Conservation (phyloP, 1,140 invertebrate species). For the Gryllus bimaculatus region DNA sequence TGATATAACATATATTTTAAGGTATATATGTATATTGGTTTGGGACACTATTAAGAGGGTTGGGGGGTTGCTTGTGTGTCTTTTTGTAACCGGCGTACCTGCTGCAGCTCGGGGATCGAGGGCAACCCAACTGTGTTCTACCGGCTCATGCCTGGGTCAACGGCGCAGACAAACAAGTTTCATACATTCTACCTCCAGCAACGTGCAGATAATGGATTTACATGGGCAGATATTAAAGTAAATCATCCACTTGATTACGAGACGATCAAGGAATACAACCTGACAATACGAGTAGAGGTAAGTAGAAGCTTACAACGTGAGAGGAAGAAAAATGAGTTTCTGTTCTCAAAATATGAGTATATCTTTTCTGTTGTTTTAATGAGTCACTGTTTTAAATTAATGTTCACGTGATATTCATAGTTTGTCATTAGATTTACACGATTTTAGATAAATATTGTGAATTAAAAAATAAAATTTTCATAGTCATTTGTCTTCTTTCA, state of each 20-base stretch:
- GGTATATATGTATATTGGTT: not conserved
- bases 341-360: too few species aligned
- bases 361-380: too few species aligned
- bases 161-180: constrained; percentile 89
- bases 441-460: too few species aligned
- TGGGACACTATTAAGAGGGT: not conserved
- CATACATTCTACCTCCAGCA: constrained; percentile 93
- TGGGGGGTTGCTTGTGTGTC: not conserved
- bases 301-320: constrained; percentile 28
- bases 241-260: constrained; percentile 93
- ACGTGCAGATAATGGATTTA: constrained; percentile 76
- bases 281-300: constrained; percentile 91
- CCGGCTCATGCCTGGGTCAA: constrained; percentile 85
- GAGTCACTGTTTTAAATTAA: too few species aligned
- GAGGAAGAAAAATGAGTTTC: too few species aligned
- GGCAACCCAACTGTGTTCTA: constrained; percentile 93
- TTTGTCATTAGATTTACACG: too few species aligned
- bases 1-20: too few species aligned
- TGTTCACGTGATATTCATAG: too few species aligned
- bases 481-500: too few species aligned
- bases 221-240: constrained; percentile 91
- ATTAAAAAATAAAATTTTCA: too few species aligned
- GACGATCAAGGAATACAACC: constrained; percentile 89
- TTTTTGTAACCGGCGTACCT: not conserved
- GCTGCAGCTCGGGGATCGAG: constrained; percentile 80